Evolutionary conservation across 2,797 vertebrate genomes (phyloP), one percentile per base, ranked within the genome.

Genomic region (Pangasius larnaudii): DNA sequence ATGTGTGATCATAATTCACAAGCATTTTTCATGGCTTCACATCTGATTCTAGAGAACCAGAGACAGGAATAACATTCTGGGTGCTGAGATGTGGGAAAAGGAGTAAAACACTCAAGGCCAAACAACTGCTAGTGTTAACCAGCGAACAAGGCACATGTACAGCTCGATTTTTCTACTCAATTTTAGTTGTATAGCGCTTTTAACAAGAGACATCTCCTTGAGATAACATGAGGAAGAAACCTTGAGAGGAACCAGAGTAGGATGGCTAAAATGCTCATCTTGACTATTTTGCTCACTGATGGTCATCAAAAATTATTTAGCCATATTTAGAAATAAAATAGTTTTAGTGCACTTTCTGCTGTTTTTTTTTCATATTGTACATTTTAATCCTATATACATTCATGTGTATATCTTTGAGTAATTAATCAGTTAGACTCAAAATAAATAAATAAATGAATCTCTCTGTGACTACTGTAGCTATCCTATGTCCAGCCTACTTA

Each of bases 1-100:
- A 67, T 65, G 36, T 84, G 58, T 67, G 81, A 74, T 74, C 67
- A 49, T 81, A 87, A 81, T 33, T 53, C 51, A 14, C 49, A 80
- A 69, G 16, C 46, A 69, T 58, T 14, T 72, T 81, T 81, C 36
- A 81, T 49, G 78, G 27, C 36, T 75, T 49, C 10, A 77, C 0
- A 33, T 33, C n/a, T 53, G 75, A 30, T 53, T 78, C 10, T 46
- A 46, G 39, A 74, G 14, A 77, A 27, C n/a, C 36, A 63, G 36
- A 63, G 22, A 9, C 4, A 7, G 6, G 42, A 27, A 80, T 39
- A 80, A 39, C 24, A 82, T 63, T 82, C 56, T 46, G 36, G 58
- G 63, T n/a, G 22, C 1, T 46, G 36, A 36, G 36, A 82, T 59
- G 22, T 78, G 49, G 16, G 49, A 53, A 58, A 33, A 19, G 16